Evolutionary conservation across 2,888 invertebrate species (phyloP).

Genomic region (Nezara viridula): DNA sequence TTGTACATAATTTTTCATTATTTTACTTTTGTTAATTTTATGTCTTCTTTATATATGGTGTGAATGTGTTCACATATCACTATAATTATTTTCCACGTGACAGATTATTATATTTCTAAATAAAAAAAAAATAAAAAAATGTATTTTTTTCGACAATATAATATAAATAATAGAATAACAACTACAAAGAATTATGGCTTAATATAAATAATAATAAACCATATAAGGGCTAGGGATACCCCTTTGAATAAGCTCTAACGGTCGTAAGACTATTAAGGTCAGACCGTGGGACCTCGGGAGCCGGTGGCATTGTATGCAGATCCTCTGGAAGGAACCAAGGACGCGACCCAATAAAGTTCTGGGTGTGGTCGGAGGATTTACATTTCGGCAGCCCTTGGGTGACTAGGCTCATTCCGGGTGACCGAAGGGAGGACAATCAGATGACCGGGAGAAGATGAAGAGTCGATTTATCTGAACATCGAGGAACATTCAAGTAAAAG

Average conservation of each 20-base stretch:
- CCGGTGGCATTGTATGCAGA: constrained; percentile 47
- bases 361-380: constrained; percentile 28
- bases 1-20: no score
- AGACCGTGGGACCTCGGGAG: background rate
- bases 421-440: background rate
- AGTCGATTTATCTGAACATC: background rate
- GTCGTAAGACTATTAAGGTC: background rate
- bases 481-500: background rate
- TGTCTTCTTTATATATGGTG: no score
- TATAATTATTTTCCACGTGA: no score
- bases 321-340: background rate
- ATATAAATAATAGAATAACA: no score
- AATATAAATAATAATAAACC: no score
- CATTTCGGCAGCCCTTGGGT: constrained; percentile 32
- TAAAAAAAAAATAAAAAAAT: no score
- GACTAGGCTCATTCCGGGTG: background rate
- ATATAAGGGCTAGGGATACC: no score
- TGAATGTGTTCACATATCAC: no score
- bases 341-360: constrained; percentile 41
- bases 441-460: background rate
- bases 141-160: no score
- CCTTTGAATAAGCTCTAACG: background rate
- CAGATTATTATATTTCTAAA: no score
- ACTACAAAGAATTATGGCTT: no score
- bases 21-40: no score